Base-by-base conservation (phyloP, 2,888 invertebrate species). In the Lasioglossum figueresi region DNA sequence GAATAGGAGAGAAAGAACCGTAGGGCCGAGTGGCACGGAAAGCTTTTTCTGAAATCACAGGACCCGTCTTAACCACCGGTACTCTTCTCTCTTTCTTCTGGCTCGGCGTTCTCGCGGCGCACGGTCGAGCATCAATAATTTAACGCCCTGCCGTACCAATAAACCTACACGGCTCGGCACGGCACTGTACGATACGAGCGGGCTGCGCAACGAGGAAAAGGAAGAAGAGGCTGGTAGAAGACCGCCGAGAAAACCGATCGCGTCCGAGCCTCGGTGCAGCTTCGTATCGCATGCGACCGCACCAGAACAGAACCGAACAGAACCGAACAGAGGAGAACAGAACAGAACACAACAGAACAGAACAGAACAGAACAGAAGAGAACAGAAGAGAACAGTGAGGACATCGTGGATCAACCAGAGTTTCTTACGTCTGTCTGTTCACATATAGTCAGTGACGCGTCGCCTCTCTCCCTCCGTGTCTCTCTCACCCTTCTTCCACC, bases 401-500 rank as follows among this genome's bases (percentile, higher is more conserved):
- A 88, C 86, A 83, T 89, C 90, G 90, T 90, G 88, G 89, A 92
- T 92, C 91, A 91, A 91, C 88, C 90, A 72, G 89, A 84, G 93
- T 88, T 90, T 93, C 92, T 93, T 93, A 91, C 88, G 87, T 82
- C 83, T 88, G 89, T 91, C 92, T 92, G 91, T 91, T 93, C 93
- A 90, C 92, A 92, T 93, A 92, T 93, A 93, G 93, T 89, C 93
- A 90, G 85, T 87, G 93, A 92, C 93, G 93, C 88, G 86, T 92
- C 87, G 75, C 86, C 80, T 68, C 83, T 89, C 85, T 82, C 82
- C 66, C 34, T 66, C 34, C 16, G 43, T 43, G 14, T 75, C 79
- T 73, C 77, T 82, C 76, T 78, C 78, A 68, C 81, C 72, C 76
- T 66, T n/a, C 68, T 63, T 59, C n/a, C 76, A 63, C 40, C 68